A percentile compares a stretch with the other conserved stretches of the same genome.
These are phyloP conservation scores for Girardinus metallicus DNA, from an alignment of 2,797 vertebrate genomes.

Conservation along the genomic window DNA sequence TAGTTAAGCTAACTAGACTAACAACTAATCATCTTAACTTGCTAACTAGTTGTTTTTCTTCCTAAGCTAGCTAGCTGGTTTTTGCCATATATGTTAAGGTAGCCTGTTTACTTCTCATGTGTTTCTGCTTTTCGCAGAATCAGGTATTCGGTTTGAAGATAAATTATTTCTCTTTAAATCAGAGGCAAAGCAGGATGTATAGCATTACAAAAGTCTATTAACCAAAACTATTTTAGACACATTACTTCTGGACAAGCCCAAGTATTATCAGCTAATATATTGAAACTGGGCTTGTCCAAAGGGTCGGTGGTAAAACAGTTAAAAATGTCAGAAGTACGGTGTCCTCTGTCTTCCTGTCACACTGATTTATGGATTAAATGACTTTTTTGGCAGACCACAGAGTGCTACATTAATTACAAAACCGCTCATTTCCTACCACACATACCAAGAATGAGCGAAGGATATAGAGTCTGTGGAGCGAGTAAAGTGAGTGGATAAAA, in stretches of 20 bases:
- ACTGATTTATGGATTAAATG: slow-evolving; percentile 45
- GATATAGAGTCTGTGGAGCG: slow-evolving; percentile 11
- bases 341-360: slow-evolving; percentile 10
- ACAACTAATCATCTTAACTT: too few relatives aligned
- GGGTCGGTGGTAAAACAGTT: background rate
- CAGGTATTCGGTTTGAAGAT: background rate
- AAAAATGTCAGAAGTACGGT: slow-evolving; percentile 8
- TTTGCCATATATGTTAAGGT: background rate
- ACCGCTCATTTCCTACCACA: slow-evolving; percentile 51
- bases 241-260: background rate
- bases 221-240: background rate
- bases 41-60: background rate
- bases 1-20: too few relatives aligned
- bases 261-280: background rate
- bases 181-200: background rate
- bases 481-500: slow-evolving; percentile 33
- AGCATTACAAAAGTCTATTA: background rate
- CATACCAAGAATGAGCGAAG: slow-evolving; percentile 26
- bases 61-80: slow-evolving; percentile 1
- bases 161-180: background rate
- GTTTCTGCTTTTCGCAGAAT: background rate
- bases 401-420: slow-evolving; percentile 39
- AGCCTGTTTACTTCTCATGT: background rate
- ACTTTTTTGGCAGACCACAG: slow-evolving; percentile 39
- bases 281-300: background rate